These are phyloP conservation scores for Spodoptera exigua DNA, from an alignment of 2,888 invertebrate species.

Conservation along the genomic window DNA sequence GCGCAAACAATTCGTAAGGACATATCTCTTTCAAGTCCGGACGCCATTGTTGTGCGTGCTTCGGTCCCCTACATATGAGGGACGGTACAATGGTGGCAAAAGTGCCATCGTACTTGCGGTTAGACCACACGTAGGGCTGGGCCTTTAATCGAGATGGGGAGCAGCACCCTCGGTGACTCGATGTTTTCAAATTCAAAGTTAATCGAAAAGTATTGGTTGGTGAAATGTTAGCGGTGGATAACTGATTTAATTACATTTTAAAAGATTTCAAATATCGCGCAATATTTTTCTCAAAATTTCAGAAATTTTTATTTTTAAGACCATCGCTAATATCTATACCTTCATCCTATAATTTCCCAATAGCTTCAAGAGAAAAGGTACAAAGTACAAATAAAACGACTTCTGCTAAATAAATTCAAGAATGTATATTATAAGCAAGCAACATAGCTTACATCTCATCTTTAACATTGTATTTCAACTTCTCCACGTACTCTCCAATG, in stretches of 20 bases:
- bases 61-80: slow-evolving; percentile 40
- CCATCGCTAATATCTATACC: too few relatives aligned
- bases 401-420: neutral
- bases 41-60: slow-evolving; percentile 47
- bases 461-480: slow-evolving; percentile 61
- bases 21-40: slow-evolving; percentile 51
- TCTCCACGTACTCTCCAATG: slow-evolving; percentile 67
- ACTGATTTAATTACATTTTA: too few relatives aligned
- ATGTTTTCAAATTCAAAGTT: slow-evolving; percentile 7
- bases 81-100: slow-evolving; percentile 40
- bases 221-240: too few relatives aligned
- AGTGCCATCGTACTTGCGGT: slow-evolving; percentile 56
- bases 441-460: slow-evolving; percentile 70
- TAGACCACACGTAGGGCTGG: slow-evolving; percentile 59
- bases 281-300: too few relatives aligned
- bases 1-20: slow-evolving; percentile 52
- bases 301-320: too few relatives aligned
- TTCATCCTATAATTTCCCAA: too few relatives aligned
- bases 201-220: slow-evolving; percentile 3
- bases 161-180: slow-evolving; percentile 18
- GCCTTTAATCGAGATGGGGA: slow-evolving; percentile 28
- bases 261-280: too few relatives aligned
- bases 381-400: slow-evolving; percentile 4
- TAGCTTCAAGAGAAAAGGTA: neutral
- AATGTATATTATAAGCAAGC: slow-evolving; percentile 6